Conservation (phyloP, 2,113 vertebrate genomes). For the Fregata magnificens region DNA sequence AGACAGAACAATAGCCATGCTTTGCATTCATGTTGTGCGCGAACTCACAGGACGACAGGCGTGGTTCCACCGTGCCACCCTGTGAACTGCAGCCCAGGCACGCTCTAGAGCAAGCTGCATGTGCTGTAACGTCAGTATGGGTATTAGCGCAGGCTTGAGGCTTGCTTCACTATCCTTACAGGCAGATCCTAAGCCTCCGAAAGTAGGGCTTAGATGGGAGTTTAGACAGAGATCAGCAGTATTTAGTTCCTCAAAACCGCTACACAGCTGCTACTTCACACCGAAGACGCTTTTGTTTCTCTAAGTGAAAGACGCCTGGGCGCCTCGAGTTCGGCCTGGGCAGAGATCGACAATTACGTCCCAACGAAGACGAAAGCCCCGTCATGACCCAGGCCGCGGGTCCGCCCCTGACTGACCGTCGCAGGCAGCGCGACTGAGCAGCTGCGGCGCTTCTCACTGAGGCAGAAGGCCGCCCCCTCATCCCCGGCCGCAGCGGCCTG, state of each 20-base stretch:
- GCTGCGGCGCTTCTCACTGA: accelerated
- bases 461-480: accelerated
- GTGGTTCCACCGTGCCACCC: accelerated
- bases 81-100: accelerated
- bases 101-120: accelerated
- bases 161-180: neutral
- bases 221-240: neutral
- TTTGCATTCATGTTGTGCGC: accelerated
- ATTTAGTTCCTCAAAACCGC: neutral
- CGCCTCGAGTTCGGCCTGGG: no score
- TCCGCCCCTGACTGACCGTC: accelerated
- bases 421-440: accelerated
- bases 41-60: accelerated
- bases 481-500: accelerated
- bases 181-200: neutral
- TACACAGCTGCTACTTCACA: neutral
- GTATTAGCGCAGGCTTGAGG: neutral
- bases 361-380: accelerated
- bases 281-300: neutral
- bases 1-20: neutral
- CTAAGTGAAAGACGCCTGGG: accelerated
- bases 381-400: accelerated
- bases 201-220: neutral
- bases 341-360: accelerated
- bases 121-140: accelerated